A percentile compares a stretch with the other conserved stretches of the same genome.
Evolutionary conservation across 2,113 vertebrate species (phyloP).

Genomic region (Gorsachius goisagi): DNA sequence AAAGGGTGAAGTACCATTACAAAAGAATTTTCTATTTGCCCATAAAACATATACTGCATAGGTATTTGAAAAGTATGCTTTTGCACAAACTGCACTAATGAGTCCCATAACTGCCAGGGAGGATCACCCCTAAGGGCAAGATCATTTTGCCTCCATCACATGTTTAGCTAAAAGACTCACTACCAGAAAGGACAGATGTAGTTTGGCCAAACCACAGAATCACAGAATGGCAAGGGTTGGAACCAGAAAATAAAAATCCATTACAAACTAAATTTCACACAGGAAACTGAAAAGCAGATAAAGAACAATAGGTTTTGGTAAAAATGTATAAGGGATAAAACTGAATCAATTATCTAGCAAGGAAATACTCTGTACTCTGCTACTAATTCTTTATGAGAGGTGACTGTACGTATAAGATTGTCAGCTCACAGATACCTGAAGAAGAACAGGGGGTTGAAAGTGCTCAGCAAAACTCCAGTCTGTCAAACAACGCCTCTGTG

Average conservation of each 20-base stretch:
- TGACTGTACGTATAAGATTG: not conserved
- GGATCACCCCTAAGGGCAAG: not conserved
- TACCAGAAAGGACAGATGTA: not conserved
- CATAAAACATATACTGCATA: not conserved
- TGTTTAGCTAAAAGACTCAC: not conserved
- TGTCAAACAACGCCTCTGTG: constrained; percentile 75
- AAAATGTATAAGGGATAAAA: not conserved
- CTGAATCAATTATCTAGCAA: not conserved
- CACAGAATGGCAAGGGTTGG: too few species aligned
- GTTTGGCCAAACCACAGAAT: not conserved
- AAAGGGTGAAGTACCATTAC: not conserved
- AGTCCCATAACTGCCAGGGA: not conserved
- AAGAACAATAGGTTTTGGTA: not conserved
- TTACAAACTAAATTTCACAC: not conserved
- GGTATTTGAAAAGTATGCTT: not conserved
- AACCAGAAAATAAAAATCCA: not conserved
- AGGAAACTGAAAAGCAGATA: not conserved
- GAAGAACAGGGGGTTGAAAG: constrained; percentile 77
- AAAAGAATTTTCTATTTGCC: not conserved
- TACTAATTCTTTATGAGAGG: not conserved
- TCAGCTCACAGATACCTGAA: constrained; percentile 79
- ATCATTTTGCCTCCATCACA: not conserved
- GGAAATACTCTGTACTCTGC: not conserved
- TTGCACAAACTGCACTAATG: not conserved
- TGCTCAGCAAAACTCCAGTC: constrained; percentile 87